Conservation (phyloP, 2,888 invertebrate species). For the Argyra leucocephala region DNA sequence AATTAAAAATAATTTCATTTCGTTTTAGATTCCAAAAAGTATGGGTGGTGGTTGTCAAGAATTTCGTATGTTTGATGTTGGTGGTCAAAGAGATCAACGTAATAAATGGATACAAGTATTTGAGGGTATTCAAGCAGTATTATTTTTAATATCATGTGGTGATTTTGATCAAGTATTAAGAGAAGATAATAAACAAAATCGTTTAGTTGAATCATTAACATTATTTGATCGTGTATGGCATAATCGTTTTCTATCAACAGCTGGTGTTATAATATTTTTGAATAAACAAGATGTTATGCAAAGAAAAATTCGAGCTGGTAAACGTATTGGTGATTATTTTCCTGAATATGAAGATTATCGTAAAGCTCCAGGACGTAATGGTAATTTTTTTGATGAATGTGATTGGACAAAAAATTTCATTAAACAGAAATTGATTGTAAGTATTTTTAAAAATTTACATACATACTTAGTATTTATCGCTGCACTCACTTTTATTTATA, state of each 20-base stretch:
- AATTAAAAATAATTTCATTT: not conserved
- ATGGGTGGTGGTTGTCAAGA: constrained; percentile 61
- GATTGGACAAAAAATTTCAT: constrained; percentile 59
- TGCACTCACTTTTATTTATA: too few species aligned
- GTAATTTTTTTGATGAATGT: constrained; percentile 52
- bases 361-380: constrained; percentile 40
- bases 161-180: constrained; percentile 69
- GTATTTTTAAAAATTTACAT: constrained; percentile 28
- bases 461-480: too few species aligned
- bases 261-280: constrained; percentile 70
- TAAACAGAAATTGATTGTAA: constrained; percentile 55
- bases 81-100: constrained; percentile 70
- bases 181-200: constrained; percentile 60
- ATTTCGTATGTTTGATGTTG: constrained; percentile 77
- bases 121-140: constrained; percentile 70
- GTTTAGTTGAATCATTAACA: constrained; percentile 60
- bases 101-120: constrained; percentile 81
- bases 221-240: constrained; percentile 70
- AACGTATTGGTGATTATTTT: constrained; percentile 55
- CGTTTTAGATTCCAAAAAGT: constrained; percentile 50
- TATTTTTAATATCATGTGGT: constrained; percentile 70
- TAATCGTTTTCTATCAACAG: constrained; percentile 57
- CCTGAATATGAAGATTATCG: constrained; percentile 53
- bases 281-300: constrained; percentile 73
- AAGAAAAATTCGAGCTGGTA: constrained; percentile 59